Conservation (phyloP, 2,797 vertebrate species). For the Halcyon leucocephala region DNA sequence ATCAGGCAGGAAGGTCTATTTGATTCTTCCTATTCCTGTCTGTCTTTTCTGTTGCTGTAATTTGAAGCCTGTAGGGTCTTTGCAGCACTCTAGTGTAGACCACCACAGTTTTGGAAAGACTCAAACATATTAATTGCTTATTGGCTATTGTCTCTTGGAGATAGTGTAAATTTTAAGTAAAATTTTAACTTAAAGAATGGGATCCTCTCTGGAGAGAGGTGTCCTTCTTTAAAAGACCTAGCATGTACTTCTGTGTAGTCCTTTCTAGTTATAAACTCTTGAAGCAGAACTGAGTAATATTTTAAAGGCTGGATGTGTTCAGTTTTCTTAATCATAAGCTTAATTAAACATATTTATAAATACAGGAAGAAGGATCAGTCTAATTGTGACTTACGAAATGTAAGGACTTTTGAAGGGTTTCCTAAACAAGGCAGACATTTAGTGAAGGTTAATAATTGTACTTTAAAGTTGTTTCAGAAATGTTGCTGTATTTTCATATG, state of each 20-base stretch:
- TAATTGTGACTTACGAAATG: background rate
- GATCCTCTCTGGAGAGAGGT: background rate
- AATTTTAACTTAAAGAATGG: background rate
- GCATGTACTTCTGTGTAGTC: background rate
- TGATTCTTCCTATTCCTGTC: background rate
- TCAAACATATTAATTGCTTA: background rate
- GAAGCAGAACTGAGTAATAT: background rate
- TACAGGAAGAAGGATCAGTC: background rate
- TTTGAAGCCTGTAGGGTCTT: background rate
- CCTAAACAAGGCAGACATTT: background rate
- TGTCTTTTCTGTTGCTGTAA: background rate
- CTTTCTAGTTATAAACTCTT: background rate
- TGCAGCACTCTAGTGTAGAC: background rate
- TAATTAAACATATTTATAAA: background rate
- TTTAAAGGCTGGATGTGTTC: background rate
- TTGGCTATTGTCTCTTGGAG: background rate
- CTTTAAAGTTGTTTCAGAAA: background rate
- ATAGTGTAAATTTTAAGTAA: background rate
- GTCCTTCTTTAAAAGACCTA: background rate
- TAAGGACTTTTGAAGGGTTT: background rate
- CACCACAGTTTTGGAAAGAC: background rate
- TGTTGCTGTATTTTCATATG: background rate
- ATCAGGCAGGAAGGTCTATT: background rate
- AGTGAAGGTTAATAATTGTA: background rate
- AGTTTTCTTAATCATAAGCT: background rate